Evolutionary conservation across 1,140 invertebrate species (phyloP), one percentile per base, ranked within the genome.

Genomic region (Drosophila sp.): DNA sequence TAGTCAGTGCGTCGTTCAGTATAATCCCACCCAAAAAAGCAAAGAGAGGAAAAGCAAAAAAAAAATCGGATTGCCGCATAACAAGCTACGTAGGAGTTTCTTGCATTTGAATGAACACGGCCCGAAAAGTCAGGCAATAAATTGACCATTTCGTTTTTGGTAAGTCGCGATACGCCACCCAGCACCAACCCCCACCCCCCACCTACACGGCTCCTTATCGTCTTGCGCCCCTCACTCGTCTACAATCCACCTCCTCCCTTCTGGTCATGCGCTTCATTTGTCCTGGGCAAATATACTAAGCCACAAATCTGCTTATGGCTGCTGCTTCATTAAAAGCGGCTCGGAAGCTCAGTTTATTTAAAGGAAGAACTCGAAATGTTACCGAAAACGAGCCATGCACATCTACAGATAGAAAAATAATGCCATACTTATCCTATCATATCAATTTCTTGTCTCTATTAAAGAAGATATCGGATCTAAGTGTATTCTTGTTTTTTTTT

Each of bases 251-350:
- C 44, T 25, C 8, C 44, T 25, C 23, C 32, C 61, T 65, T 6
- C 38, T 25, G 44, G 47, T 27, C 27, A 23, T 63, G 44, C n/a
- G 66, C 66, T 70, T 87, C 79, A 87, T 87, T 89, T 89, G 80
- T 66, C 80, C 70, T 73, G 60, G 66, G 70, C 63, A 90, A 85
- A 90, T 89, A 90, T 82, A 75, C 84, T 89, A 89, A 89, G 85
- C 85, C 84, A 85, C 85, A 89, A 89, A 89, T 89, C 84, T 89
- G 80, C 84, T 89, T 89, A 89, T 80, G 74, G 73, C 66, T 56
- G 66, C 58, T 70, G 80, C 80, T 89, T 89, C 84, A 89, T 89
- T 89, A 89, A 89, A 90, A 90, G 74, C 85, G 77, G 76, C 76
- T 79, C 73, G 63, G 47, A 72, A 50, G 44, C 44, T 64, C 66